These are phyloP conservation scores for Tachycineta bicolor DNA, from an alignment of 2,113 vertebrate genomes.

Conservation along the genomic window DNA sequence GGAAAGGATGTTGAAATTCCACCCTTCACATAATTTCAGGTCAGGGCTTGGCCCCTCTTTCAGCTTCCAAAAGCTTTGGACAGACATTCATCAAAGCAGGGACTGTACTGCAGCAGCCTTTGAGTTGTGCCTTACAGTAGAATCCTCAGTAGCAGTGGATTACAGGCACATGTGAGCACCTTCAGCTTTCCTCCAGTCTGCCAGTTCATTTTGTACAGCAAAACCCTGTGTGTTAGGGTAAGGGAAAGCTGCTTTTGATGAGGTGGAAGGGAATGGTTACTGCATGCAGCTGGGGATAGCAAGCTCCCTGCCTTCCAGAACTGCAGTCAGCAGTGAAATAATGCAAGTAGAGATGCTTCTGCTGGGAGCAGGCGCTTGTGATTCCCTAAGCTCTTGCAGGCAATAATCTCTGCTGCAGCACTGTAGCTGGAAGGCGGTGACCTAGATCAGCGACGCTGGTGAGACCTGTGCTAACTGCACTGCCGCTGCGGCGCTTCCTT, in stretches of 20 bases:
- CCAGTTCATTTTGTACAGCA: rapidly evolving
- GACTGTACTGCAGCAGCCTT: not conserved
- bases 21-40: rapidly evolving
- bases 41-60: rapidly evolving
- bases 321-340: too few relatives aligned
- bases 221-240: rapidly evolving
- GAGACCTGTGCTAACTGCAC: rapidly evolving
- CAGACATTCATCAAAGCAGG: rapidly evolving
- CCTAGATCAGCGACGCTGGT: not conserved
- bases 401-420: not conserved
- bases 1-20: not conserved
- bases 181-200: not conserved
- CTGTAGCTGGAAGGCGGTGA: not conserved
- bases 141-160: rapidly evolving
- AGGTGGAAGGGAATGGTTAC: rapidly evolving
- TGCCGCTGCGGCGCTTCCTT: not conserved
- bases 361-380: rapidly evolving
- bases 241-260: rapidly evolving
- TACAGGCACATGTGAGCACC: rapidly evolving
- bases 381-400: not conserved
- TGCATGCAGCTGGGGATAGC: rapidly evolving
- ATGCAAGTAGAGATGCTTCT: rapidly evolving
- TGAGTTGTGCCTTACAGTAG: rapidly evolving
- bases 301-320: not conserved
- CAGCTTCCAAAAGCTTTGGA: not conserved